Conservation (phyloP, 1,140 invertebrate species). For the Vollenhovia emeryi region DNA sequence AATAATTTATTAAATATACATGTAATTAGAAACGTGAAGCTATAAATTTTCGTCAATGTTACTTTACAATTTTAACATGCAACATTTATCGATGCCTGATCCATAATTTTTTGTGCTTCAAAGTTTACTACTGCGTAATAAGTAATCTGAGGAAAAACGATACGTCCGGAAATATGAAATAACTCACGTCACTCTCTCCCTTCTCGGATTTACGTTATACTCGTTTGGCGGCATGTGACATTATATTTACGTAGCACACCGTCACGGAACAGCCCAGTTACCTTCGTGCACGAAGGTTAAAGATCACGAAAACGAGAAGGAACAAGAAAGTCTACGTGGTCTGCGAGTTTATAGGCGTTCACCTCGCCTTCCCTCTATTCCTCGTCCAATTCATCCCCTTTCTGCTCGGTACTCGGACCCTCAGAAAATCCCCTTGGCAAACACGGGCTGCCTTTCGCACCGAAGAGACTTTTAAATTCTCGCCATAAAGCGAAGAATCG, state of each 20-base stretch:
- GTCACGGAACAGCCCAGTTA: not conserved
- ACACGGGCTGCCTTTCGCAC: conserved; percentile 20
- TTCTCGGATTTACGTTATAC: not conserved
- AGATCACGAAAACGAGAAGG: conserved; percentile 33
- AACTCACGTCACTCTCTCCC: not conserved
- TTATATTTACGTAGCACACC: conserved; percentile 32
- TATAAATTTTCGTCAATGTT: not conserved
- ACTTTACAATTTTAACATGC: not conserved
- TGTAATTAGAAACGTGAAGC: not conserved
- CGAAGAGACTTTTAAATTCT: conserved; percentile 36
- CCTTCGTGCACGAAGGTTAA: conserved; percentile 7
- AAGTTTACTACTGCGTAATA: not conserved
- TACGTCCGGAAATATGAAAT: not conserved
- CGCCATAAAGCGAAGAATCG: not conserved
- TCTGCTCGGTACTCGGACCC: not conserved
- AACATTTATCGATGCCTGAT: not conserved
- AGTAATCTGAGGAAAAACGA: not conserved
- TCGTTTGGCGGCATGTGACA: not conserved
- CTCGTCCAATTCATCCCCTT: conserved; percentile 15
- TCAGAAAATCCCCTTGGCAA: conserved; percentile 27
- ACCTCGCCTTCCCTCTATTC: not conserved
- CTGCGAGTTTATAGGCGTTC: conserved; percentile 7
- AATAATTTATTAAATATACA: not conserved
- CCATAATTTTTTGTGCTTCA: not conserved
- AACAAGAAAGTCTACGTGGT: conserved; percentile 3